phyloP scores from a whole-genome alignment of 2,888 invertebrate species.

The Scelioninae gen. 2 region DNA sequence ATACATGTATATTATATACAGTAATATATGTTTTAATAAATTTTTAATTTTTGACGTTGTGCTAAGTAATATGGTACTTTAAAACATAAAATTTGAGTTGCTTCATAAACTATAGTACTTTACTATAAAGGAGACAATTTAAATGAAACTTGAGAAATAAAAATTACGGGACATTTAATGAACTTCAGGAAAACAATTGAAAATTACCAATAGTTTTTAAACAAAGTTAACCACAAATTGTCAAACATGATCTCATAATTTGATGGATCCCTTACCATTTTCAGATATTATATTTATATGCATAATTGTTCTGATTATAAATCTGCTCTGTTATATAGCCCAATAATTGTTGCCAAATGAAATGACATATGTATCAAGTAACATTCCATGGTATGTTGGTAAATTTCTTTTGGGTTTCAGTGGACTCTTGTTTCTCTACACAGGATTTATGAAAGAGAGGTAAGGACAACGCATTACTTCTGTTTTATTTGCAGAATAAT shows the following conservation, averaged over 20 bases:
- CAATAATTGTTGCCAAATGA: slow-evolving; percentile 45
- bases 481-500: too few relatives aligned
- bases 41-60: too few relatives aligned
- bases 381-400: slow-evolving; percentile 69
- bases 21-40: too few relatives aligned
- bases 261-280: slow-evolving; percentile 11
- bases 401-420: slow-evolving; percentile 70
- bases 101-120: too few relatives aligned
- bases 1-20: too few relatives aligned
- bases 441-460: slow-evolving; percentile 67
- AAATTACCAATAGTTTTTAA: slow-evolving; percentile 1
- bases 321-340: not conserved
- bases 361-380: slow-evolving; percentile 68
- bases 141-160: too few relatives aligned
- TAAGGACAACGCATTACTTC: too few relatives aligned
- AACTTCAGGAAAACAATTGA: slow-evolving; percentile 25
- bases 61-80: too few relatives aligned
- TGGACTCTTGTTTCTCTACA: slow-evolving; percentile 68
- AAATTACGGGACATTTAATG: too few relatives aligned
- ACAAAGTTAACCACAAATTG: slow-evolving; percentile 24
- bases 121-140: too few relatives aligned
- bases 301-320: not conserved
- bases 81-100: too few relatives aligned
- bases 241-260: slow-evolving; percentile 14
- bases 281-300: slow-evolving; percentile 11